Evolutionary conservation across 2,113 vertebrate genomes (phyloP).

Genomic region (Brachypodius melanocephalos): DNA sequence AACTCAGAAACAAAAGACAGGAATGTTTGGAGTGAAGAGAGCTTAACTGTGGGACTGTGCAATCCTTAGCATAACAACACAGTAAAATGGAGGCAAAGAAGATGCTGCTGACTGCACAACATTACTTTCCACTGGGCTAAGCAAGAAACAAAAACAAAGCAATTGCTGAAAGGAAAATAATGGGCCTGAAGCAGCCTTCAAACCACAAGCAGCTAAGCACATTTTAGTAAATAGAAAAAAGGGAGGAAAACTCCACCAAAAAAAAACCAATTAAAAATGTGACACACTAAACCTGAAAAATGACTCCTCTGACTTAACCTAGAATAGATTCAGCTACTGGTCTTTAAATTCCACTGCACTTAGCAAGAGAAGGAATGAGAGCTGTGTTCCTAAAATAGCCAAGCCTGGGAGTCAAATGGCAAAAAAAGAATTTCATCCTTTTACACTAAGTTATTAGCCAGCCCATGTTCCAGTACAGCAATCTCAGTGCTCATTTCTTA

Average conservation of each 20-base stretch:
- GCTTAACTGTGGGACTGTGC: neutral
- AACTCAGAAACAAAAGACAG: neutral
- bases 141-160: neutral
- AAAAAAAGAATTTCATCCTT: neutral
- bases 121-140: neutral
- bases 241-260: neutral
- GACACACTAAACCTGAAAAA: neutral
- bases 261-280: neutral
- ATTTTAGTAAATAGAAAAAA: neutral
- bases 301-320: neutral
- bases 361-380: neutral
- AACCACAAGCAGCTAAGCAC: neutral
- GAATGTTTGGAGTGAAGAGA: neutral
- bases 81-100: neutral
- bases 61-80: neutral
- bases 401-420: neutral
- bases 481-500: slow-evolving; percentile 24
- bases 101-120: neutral
- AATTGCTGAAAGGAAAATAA: neutral
- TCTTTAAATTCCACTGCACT: slow-evolving; percentile 29
- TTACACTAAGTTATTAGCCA: neutral
- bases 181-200: neutral
- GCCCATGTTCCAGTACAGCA: neutral
- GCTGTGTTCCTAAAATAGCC: slow-evolving; percentile 16
- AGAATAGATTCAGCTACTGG: slow-evolving; percentile 1